Evolutionary conservation across 2,113 vertebrate species (phyloP), one percentile per base, ranked within the genome.

Genomic region (Steatornis caripensis): DNA sequence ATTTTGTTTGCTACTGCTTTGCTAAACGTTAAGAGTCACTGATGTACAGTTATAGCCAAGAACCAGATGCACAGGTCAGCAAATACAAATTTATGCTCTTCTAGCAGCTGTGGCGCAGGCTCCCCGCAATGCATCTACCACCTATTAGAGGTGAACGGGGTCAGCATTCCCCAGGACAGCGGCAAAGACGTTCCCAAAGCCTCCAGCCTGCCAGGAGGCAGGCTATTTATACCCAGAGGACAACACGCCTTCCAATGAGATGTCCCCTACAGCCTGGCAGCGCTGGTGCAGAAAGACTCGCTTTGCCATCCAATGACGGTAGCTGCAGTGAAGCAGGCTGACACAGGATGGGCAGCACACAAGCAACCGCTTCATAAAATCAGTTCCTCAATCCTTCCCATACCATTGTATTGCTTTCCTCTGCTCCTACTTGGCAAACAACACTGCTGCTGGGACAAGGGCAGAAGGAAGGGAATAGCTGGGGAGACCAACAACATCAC

Each of bases 151-250:
- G 49, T 48, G 84, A 92, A 53, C 1, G 2, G 89, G 88, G 72
- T 90, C 58, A 70, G 78, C 30, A 7, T 53, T 70, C 71, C 77
- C 89, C 70, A 54, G 69, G 81, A 96, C 85, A 60, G 17, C 9
- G 2, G 43, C 70, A 84, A 72, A 78, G 68, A 53, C 6, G 12
- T 37, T 94, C 72, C 84, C 87, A 48, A 74, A 95, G 88, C 66
- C 57, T 49, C 53, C 60, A 87, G 93, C 70, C 90, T 93, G 93
- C 71, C 87, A 75, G 89, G 30, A 91, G 62, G 69, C 45, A 77
- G 71, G 85, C 76, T 94, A 85, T 90, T 97, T 95, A 92, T 84
- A 94, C 79, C 69, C 86, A 49, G 85, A 97, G 92, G 87, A 96
- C 90, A 96, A 72, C 41, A 90, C 58, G 80, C 58, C 84, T 76